phyloP scores from a whole-genome alignment of 2,797 vertebrate genomes.

The Okamejei kenojei region DNA sequence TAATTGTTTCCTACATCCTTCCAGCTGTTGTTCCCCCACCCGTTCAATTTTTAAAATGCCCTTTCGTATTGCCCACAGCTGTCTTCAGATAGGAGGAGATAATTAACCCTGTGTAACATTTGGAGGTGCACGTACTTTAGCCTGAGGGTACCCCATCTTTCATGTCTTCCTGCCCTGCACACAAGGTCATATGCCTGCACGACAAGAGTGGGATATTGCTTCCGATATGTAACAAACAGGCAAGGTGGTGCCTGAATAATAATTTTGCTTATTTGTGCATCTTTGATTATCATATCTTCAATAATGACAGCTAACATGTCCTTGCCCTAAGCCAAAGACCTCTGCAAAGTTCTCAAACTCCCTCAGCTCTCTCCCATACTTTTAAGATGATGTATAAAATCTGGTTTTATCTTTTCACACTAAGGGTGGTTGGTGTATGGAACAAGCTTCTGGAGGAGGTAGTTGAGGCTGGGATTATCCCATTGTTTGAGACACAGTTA shows the following conservation, averaged over 20 bases:
- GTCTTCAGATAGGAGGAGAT: background rate
- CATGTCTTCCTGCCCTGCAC: background rate
- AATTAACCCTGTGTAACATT: slow-evolving; percentile 22
- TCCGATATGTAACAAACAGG: background rate
- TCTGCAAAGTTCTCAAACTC: background rate
- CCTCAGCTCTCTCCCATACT: background rate
- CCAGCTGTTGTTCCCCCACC: background rate
- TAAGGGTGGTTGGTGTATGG: too few relatives aligned
- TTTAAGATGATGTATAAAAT: background rate
- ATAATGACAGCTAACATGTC: background rate
- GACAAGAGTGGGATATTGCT: background rate
- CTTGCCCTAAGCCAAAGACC: background rate
- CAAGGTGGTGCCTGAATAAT: background rate
- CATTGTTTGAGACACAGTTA: too few relatives aligned
- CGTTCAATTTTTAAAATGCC: background rate
- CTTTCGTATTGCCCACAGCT: background rate
- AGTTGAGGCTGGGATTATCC: too few relatives aligned
- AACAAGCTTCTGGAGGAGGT: too few relatives aligned
- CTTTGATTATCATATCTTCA: background rate
- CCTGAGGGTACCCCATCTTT: background rate
- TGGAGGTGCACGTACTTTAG: background rate
- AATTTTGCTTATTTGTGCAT: background rate
- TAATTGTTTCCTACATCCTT: slow-evolving; percentile 26
- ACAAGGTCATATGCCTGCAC: background rate
- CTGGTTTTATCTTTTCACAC: too few relatives aligned